Conservation (phyloP, 2,797 vertebrate species). For the Emydoidea blandingii region DNA sequence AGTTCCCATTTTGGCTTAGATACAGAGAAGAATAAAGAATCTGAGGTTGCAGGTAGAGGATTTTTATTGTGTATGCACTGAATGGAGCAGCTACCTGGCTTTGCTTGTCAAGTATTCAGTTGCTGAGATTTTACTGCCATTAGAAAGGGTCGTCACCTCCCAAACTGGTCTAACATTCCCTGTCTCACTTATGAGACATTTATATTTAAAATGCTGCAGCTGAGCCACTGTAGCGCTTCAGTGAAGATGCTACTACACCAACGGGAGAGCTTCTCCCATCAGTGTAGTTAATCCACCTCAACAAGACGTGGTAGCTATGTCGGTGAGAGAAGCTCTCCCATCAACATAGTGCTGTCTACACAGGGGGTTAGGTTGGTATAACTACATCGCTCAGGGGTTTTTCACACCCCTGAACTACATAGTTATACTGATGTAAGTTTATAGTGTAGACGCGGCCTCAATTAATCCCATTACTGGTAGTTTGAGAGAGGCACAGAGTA, state of each 20-base stretch:
- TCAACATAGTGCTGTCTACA: background rate
- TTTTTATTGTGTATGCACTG: background rate
- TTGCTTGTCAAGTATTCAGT: background rate
- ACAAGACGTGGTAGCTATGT: background rate
- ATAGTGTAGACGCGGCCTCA: too few species aligned
- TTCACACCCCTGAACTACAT: background rate
- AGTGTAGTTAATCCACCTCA: background rate
- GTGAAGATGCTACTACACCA: background rate
- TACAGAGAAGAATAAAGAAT: background rate
- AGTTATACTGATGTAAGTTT: too few species aligned
- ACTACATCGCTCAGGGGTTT: background rate
- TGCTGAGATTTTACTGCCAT: background rate
- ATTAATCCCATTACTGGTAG: background rate
- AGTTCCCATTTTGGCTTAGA: conserved; percentile 36
- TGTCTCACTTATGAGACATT: background rate
- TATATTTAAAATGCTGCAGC: background rate
- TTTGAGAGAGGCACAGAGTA: background rate
- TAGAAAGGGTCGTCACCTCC: background rate
- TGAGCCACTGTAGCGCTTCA: background rate
- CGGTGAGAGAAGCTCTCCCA: too few species aligned
- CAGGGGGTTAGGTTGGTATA: background rate
- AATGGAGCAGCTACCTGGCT: background rate
- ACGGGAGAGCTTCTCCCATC: background rate
- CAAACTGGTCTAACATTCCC: background rate
- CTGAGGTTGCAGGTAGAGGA: background rate